Evolutionary conservation across 2,113 vertebrate genomes (phyloP).

Genomic region (Amphiprion ocellaris): DNA sequence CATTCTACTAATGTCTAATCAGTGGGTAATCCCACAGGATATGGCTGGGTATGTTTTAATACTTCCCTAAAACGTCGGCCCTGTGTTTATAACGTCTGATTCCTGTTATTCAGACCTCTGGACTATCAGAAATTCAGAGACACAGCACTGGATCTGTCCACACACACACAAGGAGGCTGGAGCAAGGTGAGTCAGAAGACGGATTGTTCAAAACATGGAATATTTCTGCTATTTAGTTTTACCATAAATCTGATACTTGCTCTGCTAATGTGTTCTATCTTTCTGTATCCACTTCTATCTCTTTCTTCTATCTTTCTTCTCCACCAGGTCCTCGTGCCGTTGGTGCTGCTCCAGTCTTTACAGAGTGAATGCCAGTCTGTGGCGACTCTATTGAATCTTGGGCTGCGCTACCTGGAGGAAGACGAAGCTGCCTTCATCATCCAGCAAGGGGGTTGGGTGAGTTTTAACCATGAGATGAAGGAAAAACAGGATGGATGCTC

Average conservation of each 20-base stretch:
- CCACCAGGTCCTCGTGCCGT: conserved; percentile 90
- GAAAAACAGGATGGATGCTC: too few species aligned
- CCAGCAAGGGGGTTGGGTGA: conserved; percentile 97
- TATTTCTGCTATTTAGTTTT: too few species aligned
- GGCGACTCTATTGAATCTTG: conserved; percentile 85
- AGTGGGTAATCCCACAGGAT: too few species aligned
- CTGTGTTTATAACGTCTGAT: not conserved
- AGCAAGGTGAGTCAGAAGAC: conserved; percentile 86
- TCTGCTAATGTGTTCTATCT: not conserved
- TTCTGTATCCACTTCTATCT: rapidly evolving
- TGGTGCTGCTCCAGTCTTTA: conserved; percentile 90
- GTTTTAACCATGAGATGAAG: conserved; percentile 50
- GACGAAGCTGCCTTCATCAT: conserved; percentile 88
- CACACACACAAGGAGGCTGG: conserved; percentile 90
- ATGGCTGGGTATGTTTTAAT: not conserved
- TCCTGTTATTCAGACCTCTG: conserved; percentile 86
- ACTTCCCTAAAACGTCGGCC: not conserved
- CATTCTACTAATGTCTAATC: too few species aligned
- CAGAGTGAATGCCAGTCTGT: conserved; percentile 86
- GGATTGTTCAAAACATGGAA: not conserved
- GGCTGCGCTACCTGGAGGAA: conserved; percentile 91
- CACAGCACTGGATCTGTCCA: conserved; percentile 81
- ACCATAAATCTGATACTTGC: not conserved
- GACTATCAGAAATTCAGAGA: conserved; percentile 89
- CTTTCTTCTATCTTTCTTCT: not conserved